These are phyloP conservation scores for Belgica antarctica DNA, from an alignment of 2,888 invertebrate genomes.

Conservation along the genomic window DNA sequence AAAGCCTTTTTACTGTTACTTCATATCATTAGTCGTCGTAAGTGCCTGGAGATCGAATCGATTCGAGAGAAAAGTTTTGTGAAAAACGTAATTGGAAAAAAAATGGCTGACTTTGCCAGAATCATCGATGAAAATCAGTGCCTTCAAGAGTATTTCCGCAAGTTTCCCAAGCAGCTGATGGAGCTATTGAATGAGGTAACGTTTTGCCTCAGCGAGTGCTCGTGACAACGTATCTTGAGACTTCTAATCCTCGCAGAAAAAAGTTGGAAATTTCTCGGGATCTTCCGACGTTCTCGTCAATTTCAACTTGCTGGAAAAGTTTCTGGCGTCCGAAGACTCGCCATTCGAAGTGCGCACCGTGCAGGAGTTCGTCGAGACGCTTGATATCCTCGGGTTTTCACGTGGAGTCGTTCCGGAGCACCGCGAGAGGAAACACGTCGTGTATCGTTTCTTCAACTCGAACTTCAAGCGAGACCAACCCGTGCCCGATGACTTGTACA, in stretches of 20 bases:
- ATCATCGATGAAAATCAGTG: not conserved
- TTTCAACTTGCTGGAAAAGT: not conserved
- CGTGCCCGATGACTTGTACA: constrained; percentile 5
- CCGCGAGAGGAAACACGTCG: not conserved
- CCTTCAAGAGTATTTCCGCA: constrained; percentile 3
- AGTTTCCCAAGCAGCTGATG: constrained; percentile 15
- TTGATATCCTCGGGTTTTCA: constrained; percentile 8
- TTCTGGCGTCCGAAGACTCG: not conserved
- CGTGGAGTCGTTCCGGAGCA: not conserved
- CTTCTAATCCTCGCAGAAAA: constrained; percentile 1
- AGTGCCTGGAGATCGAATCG: too few relatives aligned
- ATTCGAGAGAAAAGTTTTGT: too few relatives aligned
- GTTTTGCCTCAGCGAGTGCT: not conserved
- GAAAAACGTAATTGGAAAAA: too few relatives aligned
- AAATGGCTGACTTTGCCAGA: not conserved
- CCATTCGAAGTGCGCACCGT: not conserved
- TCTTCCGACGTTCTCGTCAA: not conserved
- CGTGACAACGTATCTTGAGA: not conserved
- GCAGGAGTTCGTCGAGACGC: constrained; percentile 14
- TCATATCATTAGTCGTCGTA: too few relatives aligned
- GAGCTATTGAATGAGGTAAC: constrained; percentile 15
- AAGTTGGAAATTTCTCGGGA: not conserved
- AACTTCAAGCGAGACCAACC: constrained; percentile 5
- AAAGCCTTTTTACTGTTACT: too few relatives aligned
- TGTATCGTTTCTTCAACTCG: not conserved